Conservation (phyloP, 2,113 vertebrate genomes). For the Lycaon pictus region DNA sequence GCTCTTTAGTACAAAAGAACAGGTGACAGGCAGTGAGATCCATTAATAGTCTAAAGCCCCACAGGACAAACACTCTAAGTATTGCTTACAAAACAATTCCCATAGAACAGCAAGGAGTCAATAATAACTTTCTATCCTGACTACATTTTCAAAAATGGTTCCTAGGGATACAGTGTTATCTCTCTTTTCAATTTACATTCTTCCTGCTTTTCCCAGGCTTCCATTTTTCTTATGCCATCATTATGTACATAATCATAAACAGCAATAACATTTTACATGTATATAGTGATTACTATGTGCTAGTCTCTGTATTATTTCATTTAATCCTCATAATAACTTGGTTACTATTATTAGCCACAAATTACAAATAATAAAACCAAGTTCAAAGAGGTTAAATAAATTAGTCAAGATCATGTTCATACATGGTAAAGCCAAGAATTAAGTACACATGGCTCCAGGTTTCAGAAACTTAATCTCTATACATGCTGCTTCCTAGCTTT, state of each 20-base stretch:
- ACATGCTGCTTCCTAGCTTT: neutral
- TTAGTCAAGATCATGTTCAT: neutral
- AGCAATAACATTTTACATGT: neutral
- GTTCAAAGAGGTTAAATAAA: neutral
- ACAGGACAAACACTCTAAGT: neutral
- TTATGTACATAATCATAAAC: neutral
- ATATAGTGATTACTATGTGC: neutral
- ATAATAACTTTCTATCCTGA: neutral
- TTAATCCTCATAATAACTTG: neutral
- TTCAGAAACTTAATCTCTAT: neutral
- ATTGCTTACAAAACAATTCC: constrained; percentile 56
- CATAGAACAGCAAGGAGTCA: neutral
- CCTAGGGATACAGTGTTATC: neutral
- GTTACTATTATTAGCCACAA: neutral
- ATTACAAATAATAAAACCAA: neutral
- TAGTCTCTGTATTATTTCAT: neutral
- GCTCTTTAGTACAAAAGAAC: constrained; percentile 10
- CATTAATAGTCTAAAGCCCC: constrained; percentile 19
- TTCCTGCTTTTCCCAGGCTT: neutral
- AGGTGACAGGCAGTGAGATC: neutral
- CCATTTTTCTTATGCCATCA: neutral
- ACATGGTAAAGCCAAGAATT: neutral
- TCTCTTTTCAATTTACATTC: neutral
- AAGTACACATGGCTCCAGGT: neutral
- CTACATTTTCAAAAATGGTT: neutral